Evolutionary conservation across 2,888 invertebrate species (phyloP).

Genomic region (Cheilosia vernalis): DNA sequence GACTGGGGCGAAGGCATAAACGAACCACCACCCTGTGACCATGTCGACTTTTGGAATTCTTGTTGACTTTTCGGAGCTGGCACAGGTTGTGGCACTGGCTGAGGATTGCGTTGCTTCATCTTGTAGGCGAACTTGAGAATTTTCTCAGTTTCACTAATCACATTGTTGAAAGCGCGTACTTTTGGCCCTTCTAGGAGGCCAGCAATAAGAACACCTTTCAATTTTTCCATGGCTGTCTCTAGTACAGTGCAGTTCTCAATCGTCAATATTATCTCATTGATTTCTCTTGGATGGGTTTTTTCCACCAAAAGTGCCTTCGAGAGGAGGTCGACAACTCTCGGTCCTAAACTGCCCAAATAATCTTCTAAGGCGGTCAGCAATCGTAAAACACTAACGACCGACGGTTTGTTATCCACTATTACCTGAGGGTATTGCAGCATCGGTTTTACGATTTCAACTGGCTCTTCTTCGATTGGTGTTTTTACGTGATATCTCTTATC

Average conservation of each 20-base stretch:
- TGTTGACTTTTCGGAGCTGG: conserved; percentile 39
- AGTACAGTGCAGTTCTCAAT: conserved; percentile 86
- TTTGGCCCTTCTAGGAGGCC: conserved; percentile 86
- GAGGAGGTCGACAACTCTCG: conserved; percentile 88
- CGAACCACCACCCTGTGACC: conserved; percentile 9
- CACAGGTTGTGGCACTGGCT: conserved; percentile 73
- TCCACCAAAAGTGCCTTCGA: conserved; percentile 78
- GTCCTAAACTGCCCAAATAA: conserved; percentile 91
- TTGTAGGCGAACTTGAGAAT: conserved; percentile 85
- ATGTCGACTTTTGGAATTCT: conserved; percentile 24
- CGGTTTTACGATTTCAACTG: neutral
- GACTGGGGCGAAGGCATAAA: conserved; percentile 1
- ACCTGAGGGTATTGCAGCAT: neutral
- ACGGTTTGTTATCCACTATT: conserved; percentile 81
- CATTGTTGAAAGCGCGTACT: conserved; percentile 88
- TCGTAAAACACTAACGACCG: conserved; percentile 87
- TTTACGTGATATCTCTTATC: conserved; percentile 88
- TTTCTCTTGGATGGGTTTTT: conserved; percentile 85
- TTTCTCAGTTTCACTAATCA: conserved; percentile 86
- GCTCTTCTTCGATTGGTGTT: conserved; percentile 80
- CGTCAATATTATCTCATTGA: conserved; percentile 88
- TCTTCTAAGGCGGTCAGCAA: conserved; percentile 91
- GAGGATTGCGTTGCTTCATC: conserved; percentile 82
- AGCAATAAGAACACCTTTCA: conserved; percentile 87
- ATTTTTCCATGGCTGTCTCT: conserved; percentile 81